A percentile compares a stretch with the other conserved stretches of the same genome.
Conservation (phyloP, 2,113 vertebrate species). For the Tupaia chinensis region DNA sequence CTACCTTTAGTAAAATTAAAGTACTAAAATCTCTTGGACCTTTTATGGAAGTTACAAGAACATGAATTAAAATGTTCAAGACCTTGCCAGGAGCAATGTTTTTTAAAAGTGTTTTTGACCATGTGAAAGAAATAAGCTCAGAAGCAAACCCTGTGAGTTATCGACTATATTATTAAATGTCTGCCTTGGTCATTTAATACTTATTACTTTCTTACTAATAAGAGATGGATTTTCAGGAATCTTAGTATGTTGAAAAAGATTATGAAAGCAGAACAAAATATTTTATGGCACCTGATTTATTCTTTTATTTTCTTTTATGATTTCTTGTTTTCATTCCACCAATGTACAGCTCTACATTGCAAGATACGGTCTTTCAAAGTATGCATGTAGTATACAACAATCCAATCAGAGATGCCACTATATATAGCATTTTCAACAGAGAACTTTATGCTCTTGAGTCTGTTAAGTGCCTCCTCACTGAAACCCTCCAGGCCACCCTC, state of each 20-base stretch:
- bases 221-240: not conserved
- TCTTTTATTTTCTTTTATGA: not conserved
- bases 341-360: too few species aligned
- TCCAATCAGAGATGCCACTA: too few species aligned
- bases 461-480: too few species aligned
- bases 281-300: not conserved
- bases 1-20: not conserved
- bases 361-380: too few species aligned
- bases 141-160: slow-evolving; percentile 14
- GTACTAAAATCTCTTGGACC: not conserved
- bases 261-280: not conserved
- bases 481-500: too few species aligned
- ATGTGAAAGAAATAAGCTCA: not conserved
- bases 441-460: too few species aligned
- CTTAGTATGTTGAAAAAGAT: not conserved
- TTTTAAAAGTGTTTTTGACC: too few species aligned
- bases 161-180: not conserved
- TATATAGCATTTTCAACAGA: too few species aligned
- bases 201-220: not conserved
- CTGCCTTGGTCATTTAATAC: not conserved
- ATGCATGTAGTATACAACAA: too few species aligned
- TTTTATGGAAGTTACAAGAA: not conserved
- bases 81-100: not conserved
- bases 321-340: too few species aligned
- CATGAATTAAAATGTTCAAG: slow-evolving; percentile 41